A percentile compares a stretch with the other conserved stretches of the same genome.
These are phyloP conservation scores for Antechinus flavipes DNA, from an alignment of 2,113 vertebrate species.

Conservation along the genomic window DNA sequence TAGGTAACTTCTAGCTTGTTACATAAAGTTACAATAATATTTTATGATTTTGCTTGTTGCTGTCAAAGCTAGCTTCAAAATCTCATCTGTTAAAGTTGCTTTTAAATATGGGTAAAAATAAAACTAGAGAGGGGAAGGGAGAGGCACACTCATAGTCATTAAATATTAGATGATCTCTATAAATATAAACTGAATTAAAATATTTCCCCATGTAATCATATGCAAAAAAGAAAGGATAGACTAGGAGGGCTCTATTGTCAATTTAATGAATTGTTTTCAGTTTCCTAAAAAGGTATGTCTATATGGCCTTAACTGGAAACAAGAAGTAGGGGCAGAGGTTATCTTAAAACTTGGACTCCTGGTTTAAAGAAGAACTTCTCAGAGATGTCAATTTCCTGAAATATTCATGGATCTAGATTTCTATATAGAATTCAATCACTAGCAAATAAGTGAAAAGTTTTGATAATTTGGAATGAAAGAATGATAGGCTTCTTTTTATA, in stretches of 20 bases:
- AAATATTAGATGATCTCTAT: neutral
- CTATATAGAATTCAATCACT: neutral
- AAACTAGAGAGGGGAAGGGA: neutral
- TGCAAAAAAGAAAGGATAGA: neutral
- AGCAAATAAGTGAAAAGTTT: neutral
- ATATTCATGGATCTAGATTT: neutral
- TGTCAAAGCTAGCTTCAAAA: constrained; percentile 45
- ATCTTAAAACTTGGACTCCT: neutral
- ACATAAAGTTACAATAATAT: constrained; percentile 51
- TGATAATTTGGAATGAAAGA: neutral
- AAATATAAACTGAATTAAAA: neutral
- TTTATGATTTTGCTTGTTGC: constrained; percentile 19
- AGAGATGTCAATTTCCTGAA: neutral
- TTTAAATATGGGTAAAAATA: constrained; percentile 39
- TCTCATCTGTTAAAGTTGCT: neutral
- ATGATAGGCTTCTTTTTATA: neutral
- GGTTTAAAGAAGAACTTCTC: neutral
- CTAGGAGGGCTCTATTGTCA: neutral
- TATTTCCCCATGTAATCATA: neutral
- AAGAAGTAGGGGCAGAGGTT: neutral
- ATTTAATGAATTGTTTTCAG: neutral
- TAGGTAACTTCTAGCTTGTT: constrained; percentile 43
- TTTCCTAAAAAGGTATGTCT: neutral
- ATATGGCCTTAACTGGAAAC: neutral
- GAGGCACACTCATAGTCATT: neutral